These are phyloP conservation scores for Riptortus pedestris DNA, from an alignment of 1,140 invertebrate genomes.

Conservation along the genomic window DNA sequence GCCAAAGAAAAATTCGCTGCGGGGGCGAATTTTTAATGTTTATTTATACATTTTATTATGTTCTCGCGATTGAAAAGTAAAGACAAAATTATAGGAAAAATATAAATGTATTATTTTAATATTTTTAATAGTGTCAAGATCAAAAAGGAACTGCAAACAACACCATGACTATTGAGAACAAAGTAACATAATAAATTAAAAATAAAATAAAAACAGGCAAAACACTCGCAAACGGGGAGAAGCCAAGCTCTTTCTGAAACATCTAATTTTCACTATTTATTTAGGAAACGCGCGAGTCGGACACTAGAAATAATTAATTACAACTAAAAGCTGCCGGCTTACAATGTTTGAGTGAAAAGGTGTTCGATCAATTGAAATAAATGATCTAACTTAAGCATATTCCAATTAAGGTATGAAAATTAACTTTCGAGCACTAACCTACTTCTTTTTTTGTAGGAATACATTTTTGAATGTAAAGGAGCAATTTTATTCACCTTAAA, in stretches of 20 bases:
- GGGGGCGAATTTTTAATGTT: conserved; percentile 1
- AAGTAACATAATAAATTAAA: not conserved
- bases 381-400: too few relatives aligned
- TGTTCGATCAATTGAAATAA: too few relatives aligned
- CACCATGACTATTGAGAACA: conserved; percentile 20
- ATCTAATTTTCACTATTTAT: not conserved
- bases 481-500: too few relatives aligned
- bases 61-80: not conserved
- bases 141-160: conserved; percentile 19
- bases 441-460: too few relatives aligned
- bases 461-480: too few relatives aligned
- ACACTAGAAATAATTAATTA: too few relatives aligned
- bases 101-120: not conserved
- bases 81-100: not conserved
- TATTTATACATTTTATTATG: not conserved
- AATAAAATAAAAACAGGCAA: conserved; percentile 19
- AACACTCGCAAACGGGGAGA: conserved; percentile 27
- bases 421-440: too few relatives aligned
- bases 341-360: too few relatives aligned
- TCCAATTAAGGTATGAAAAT: too few relatives aligned
- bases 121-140: conserved; percentile 16
- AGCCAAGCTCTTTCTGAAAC: conserved; percentile 14
- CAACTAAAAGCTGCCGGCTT: too few relatives aligned
- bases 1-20: conserved; percentile 7
- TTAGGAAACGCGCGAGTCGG: too few relatives aligned